A percentile compares a stretch with the other conserved stretches of the same genome.
Evolutionary conservation across 2,888 invertebrate species (phyloP).

Genomic region (Pristionchus mayeri): DNA sequence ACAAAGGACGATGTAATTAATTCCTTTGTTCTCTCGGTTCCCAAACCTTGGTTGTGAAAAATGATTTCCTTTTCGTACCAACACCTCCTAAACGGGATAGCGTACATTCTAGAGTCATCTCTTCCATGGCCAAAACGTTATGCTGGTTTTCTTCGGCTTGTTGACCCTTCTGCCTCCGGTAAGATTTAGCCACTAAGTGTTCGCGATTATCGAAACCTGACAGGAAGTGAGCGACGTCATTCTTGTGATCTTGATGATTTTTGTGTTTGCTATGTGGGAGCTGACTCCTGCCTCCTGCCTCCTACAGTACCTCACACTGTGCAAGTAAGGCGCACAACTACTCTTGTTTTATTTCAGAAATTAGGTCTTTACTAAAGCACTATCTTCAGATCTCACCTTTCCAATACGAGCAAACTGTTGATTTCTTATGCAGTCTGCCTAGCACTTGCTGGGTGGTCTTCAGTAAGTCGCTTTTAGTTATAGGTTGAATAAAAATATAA

Average conservation of each 20-base stretch:
- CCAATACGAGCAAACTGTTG: not conserved
- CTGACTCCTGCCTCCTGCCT: not conserved
- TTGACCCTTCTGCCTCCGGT: not conserved
- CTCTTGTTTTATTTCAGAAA: not conserved
- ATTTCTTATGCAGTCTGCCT: not conserved
- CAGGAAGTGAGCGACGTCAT: not conserved
- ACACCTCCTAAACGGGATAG: too few species aligned
- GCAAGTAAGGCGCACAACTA: not conserved
- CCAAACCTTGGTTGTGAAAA: too few species aligned
- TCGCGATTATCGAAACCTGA: not conserved
- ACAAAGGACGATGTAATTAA: too few species aligned
- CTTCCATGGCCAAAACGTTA: not conserved
- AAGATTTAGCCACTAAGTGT: not conserved
- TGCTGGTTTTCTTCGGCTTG: not conserved
- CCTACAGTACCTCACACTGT: slow-evolving; percentile 11
- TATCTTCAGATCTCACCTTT: not conserved
- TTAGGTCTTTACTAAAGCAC: not conserved
- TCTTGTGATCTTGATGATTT: not conserved
- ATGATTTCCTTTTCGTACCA: too few species aligned
- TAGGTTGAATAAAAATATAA: too few species aligned
- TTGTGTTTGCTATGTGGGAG: not conserved
- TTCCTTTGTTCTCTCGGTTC: too few species aligned
- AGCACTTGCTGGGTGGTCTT: not conserved
- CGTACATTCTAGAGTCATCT: not conserved
- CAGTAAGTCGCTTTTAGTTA: not conserved